Percentiles rank a stretch among this genome's conserved stretches.
Conservation (phyloP, 2,797 vertebrate species). For the Oreochromis mossambicus region DNA sequence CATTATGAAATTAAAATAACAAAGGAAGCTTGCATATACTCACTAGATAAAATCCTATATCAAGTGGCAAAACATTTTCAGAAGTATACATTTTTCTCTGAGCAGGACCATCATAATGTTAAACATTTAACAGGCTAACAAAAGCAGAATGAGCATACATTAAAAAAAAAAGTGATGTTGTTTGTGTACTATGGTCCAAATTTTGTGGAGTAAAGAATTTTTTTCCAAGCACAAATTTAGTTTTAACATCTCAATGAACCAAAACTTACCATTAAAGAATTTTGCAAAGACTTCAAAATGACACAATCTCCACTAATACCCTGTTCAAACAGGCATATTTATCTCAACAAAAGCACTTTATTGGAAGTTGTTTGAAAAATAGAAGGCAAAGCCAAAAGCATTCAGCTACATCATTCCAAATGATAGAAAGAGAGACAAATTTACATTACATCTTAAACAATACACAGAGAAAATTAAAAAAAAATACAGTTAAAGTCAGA, state of each 20-base stretch:
- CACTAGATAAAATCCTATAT: background rate
- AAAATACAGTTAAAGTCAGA: background rate
- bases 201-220: background rate
- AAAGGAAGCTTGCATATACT: background rate
- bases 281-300: background rate
- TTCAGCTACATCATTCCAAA: slow-evolving; percentile 9
- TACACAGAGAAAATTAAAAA: background rate
- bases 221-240: background rate
- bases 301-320: background rate
- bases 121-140: background rate
- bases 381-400: background rate
- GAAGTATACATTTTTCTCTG: background rate
- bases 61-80: background rate
- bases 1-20: background rate
- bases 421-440: slow-evolving; percentile 16
- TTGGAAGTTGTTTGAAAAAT: slow-evolving; percentile 43
- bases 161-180: fast-evolving
- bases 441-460: slow-evolving; percentile 20
- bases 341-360: slow-evolving; percentile 55
- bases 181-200: background rate
- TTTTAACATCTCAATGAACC: background rate
- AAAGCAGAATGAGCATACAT: background rate
- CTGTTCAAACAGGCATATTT: background rate
- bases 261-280: background rate
- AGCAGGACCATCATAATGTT: background rate